Evolutionary conservation across 2,888 invertebrate species (phyloP).

Genomic region (Bombylius discolor): DNA sequence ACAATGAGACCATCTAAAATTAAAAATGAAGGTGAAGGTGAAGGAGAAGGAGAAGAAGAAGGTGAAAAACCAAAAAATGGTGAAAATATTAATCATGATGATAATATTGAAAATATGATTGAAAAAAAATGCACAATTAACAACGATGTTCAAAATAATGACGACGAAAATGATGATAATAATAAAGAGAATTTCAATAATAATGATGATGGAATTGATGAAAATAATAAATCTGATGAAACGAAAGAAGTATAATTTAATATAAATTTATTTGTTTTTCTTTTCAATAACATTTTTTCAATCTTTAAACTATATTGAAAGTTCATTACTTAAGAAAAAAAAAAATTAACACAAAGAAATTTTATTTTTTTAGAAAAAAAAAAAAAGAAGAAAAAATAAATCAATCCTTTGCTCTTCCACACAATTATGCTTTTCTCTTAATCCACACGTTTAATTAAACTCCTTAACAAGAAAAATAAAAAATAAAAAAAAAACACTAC

Average conservation of each 20-base stretch:
- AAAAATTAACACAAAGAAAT: no score
- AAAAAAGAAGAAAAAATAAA: no score
- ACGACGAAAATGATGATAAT: conserved; percentile 8
- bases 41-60: conserved; percentile 4
- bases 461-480: no score
- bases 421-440: no score
- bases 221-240: conserved; percentile 25
- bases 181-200: conserved; percentile 19
- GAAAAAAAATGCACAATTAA: conserved; percentile 37
- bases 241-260: neutral
- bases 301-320: no score
- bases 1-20: conserved; percentile 48
- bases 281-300: no score
- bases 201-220: conserved; percentile 33
- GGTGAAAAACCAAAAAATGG: neutral
- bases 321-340: no score
- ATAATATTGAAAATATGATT: conserved; percentile 36
- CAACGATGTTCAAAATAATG: conserved; percentile 2
- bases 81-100: conserved; percentile 18
- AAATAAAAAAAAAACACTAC: no score
- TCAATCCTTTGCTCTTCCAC: no score
- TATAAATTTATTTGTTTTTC: no score
- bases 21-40: neutral
- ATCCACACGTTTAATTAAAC: no score
- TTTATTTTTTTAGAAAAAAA: no score